Percentiles rank a stretch among this genome's conserved stretches.
Evolutionary conservation across 2,113 vertebrate genomes (phyloP).

Genomic region (Dasypus novemcinctus): DNA sequence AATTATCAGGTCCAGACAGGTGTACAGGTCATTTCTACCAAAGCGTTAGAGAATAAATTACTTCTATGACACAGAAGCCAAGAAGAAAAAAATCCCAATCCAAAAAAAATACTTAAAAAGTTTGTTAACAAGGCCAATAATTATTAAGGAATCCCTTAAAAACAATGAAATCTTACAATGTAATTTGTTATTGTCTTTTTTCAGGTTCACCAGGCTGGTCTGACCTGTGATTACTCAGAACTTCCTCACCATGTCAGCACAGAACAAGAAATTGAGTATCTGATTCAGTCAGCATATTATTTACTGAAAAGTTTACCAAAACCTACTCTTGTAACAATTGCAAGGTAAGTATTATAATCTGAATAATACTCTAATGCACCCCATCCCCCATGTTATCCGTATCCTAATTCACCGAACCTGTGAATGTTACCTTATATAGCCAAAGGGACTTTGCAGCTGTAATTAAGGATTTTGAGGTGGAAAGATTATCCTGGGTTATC

Average conservation of each 20-base stretch:
- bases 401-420: background rate
- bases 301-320: constrained; percentile 88
- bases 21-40: background rate
- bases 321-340: constrained; percentile 93
- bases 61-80: background rate
- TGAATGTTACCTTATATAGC: background rate
- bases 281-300: constrained; percentile 84
- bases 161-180: background rate
- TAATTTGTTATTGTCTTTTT: constrained; percentile 26
- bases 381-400: no score
- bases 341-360: constrained; percentile 85
- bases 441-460: background rate
- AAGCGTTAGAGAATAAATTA: background rate
- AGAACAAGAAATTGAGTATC: constrained; percentile 88
- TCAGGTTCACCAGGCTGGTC: constrained; percentile 96
- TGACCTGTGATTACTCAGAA: constrained; percentile 95
- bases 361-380: background rate
- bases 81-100: background rate
- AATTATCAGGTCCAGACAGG: background rate
- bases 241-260: constrained; percentile 96
- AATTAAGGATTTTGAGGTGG: background rate
- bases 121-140: background rate
- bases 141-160: background rate
- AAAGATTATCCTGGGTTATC: background rate
- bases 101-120: background rate